Evolutionary conservation across 53 echinoderm and acorn worm genomes (phyloP).

Genomic region (Holothuria leucospilota): DNA sequence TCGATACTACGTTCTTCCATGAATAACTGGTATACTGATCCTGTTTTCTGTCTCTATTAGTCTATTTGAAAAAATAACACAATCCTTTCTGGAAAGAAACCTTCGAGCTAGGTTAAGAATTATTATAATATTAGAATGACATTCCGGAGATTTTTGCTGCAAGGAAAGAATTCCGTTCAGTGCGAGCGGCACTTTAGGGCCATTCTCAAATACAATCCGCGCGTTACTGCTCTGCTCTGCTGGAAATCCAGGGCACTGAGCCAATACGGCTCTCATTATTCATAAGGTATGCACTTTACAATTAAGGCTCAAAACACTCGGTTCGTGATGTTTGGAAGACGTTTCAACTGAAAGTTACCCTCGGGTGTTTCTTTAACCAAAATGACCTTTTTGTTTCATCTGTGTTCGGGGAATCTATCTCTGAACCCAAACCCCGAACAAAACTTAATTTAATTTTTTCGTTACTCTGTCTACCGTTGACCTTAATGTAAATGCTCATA

Average conservation of each 20-base stretch:
- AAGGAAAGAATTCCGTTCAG: too few relatives aligned
- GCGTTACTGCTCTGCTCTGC: too few relatives aligned
- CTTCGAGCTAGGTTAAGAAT: too few relatives aligned
- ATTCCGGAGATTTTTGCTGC: too few relatives aligned
- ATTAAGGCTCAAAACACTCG: background rate
- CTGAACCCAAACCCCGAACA: background rate
- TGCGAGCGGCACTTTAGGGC: too few relatives aligned
- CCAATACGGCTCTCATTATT: background rate
- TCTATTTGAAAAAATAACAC: too few relatives aligned
- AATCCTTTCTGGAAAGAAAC: too few relatives aligned
- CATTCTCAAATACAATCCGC: too few relatives aligned
- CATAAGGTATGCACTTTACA: constrained; percentile 9
- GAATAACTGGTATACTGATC: too few relatives aligned
- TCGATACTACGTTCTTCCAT: too few relatives aligned
- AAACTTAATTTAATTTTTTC: constrained; percentile 27
- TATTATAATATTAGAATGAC: too few relatives aligned
- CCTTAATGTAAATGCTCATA: constrained; percentile 17
- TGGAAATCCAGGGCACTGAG: background rate
- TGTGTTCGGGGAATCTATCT: background rate
- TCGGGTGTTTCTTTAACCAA: constrained; percentile 18
- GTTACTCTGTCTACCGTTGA: constrained; percentile 9
- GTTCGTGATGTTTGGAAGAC: background rate
- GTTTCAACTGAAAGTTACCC: background rate
- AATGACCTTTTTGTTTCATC: background rate
- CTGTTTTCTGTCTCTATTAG: too few relatives aligned